These are phyloP conservation scores for Agonopterix alstromeriana DNA, from an alignment of 2,888 invertebrate species.

Conservation along the genomic window DNA sequence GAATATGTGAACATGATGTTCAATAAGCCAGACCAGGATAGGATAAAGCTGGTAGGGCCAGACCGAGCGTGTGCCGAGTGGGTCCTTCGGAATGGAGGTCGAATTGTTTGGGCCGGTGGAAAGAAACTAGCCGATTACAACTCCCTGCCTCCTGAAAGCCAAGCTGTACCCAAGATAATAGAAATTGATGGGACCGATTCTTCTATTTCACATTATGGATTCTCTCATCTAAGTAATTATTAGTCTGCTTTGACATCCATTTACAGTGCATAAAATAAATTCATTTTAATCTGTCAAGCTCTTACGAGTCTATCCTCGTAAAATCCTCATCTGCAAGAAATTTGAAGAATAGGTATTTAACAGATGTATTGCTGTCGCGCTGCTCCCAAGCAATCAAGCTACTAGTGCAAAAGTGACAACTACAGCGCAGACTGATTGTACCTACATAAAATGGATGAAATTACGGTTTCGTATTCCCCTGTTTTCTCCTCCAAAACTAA, in stretches of 20 bases:
- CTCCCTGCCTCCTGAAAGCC: slow-evolving; percentile 77
- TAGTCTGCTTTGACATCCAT: no score
- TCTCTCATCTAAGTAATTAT: slow-evolving; percentile 83
- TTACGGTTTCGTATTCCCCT: no score
- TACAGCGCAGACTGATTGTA: no score
- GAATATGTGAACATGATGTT: slow-evolving; percentile 79
- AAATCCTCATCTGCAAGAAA: no score
- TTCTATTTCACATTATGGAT: slow-evolving; percentile 89
- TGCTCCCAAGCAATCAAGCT: no score
- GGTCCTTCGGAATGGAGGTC: slow-evolving; percentile 93
- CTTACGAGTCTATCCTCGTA: no score
- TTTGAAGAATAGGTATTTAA: no score
- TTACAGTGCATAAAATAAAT: background rate
- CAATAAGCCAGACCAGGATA: slow-evolving; percentile 81
- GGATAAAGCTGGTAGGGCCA: slow-evolving; percentile 86
- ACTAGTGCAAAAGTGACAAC: no score
- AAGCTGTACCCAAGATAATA: slow-evolving; percentile 61
- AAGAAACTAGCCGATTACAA: slow-evolving; percentile 83
- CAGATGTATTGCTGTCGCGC: no score
- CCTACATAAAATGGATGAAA: no score
- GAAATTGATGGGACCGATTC: slow-evolving; percentile 90
- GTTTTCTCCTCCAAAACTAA: no score
- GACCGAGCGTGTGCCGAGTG: slow-evolving; percentile 97
- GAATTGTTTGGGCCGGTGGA: slow-evolving; percentile 82
- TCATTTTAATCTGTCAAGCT: no score